Evolutionary conservation across 1,140 invertebrate genomes (phyloP), one percentile per base, ranked within the genome.

Genomic region (Drosophila sp.): DNA sequence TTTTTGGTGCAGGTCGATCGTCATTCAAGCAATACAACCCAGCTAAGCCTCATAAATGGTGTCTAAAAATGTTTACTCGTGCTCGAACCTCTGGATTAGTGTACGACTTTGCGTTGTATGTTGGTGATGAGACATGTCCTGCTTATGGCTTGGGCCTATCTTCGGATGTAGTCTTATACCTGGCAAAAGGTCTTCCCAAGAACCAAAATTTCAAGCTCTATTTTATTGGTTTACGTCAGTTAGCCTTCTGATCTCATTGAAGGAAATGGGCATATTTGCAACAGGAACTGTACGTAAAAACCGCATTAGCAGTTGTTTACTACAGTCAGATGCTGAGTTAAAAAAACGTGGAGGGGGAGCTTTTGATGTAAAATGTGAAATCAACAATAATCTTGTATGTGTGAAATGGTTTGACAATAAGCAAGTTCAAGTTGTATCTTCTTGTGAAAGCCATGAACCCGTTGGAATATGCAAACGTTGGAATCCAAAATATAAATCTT

Each of bases 211-310:
- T 58, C 23, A 66, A 66, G 32, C 38, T 66, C 1, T 61, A 62
- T 56, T 55, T 62, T 27, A 57, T 30, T 60, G 68, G 60, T 63
- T 70, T 44, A 56, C 50, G 8, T 70, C 61, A 58, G 55, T 65
- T 44, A 70, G 61, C 27, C 35, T 71, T 47, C 23, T 71, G 44
- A 55, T 66, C 54, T 27, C 70, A 17, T 60, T 72, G 38, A 72
- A 66, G 50, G 64, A 61, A 66, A 71, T 55, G 30, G 64, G 58
- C 38, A 69, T 68, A 69, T 69, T 64, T 63, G 60, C 63, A 68
- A 58, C 50, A 17, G 60, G 41, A 27, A 62, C 60, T 56, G 30
- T 72, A 23, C 38, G 50, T 10, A 66, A 61, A 67, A 63, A 61
- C 29, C 57, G 70, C 23, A 67, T 67, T 56, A 58, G 44, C 35